These are phyloP conservation scores for Sminthurinus aureus DNA, from an alignment of 2,888 invertebrate genomes.

Conservation along the genomic window DNA sequence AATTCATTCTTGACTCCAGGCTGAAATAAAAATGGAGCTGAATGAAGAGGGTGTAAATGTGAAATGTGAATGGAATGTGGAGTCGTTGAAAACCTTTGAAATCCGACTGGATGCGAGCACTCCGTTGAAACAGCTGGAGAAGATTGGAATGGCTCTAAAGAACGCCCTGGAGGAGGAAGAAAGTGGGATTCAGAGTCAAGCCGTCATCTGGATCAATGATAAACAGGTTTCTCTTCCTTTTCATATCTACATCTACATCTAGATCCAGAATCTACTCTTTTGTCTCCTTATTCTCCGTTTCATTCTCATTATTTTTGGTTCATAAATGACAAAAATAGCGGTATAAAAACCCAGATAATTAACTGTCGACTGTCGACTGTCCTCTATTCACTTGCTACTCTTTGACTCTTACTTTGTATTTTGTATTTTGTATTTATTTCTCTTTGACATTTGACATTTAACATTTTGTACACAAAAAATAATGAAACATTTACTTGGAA, in stretches of 20 bases:
- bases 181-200: constrained; percentile 51
- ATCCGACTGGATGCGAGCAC: constrained; percentile 55
- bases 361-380: too few relatives aligned
- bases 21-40: constrained; percentile 55
- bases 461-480: too few relatives aligned
- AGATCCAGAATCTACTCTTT: constrained; percentile 55
- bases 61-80: constrained; percentile 57
- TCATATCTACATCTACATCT: constrained; percentile 52
- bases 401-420: too few relatives aligned
- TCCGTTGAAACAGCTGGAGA: constrained; percentile 48
- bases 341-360: too few relatives aligned
- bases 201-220: constrained; percentile 56
- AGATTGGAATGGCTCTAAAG: constrained; percentile 53
- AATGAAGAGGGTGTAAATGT: constrained; percentile 57
- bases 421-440: too few relatives aligned
- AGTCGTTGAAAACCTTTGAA: constrained; percentile 55
- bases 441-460: too few relatives aligned
- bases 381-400: too few relatives aligned
- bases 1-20: constrained; percentile 30
- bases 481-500: too few relatives aligned
- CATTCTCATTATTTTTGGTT: too few relatives aligned
- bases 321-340: too few relatives aligned
- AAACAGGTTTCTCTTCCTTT: constrained; percentile 48
- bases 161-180: constrained; percentile 55
- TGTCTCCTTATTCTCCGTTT: background rate